Percentiles rank a stretch among this genome's conserved stretches.
These are phyloP conservation scores for Pavo muticus DNA, from an alignment of 2,113 vertebrate species.

Conservation along the genomic window DNA sequence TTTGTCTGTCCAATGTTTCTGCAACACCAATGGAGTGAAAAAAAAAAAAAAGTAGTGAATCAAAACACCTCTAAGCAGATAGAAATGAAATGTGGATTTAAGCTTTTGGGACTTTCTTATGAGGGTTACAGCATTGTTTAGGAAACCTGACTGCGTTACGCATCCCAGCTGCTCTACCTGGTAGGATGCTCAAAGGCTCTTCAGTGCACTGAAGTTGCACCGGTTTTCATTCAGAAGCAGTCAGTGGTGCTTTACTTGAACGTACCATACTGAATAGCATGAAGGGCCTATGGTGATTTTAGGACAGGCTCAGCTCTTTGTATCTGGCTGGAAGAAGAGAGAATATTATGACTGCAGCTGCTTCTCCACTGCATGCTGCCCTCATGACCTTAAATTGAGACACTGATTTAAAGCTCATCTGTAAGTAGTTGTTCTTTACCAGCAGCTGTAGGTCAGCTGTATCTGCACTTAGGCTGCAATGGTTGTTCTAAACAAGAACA, in stretches of 20 bases:
- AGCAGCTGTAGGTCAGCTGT: background rate
- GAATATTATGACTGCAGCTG: background rate
- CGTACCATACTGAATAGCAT: fast-evolving
- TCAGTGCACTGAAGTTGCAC: background rate
- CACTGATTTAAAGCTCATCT: background rate
- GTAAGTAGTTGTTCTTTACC: background rate
- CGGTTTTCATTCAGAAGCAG: background rate
- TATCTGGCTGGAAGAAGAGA: background rate
- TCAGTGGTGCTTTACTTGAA: background rate
- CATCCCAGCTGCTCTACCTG: background rate
- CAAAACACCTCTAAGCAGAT: background rate
- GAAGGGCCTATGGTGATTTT: background rate
- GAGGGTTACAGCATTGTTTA: background rate
- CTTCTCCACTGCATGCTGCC: fast-evolving
- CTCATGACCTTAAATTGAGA: background rate
- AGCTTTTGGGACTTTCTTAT: background rate
- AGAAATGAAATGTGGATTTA: background rate
- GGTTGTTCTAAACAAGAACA: background rate
- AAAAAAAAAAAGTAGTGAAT: background rate
- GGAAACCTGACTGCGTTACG: background rate
- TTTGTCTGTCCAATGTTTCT: background rate
- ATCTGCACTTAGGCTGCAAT: background rate
- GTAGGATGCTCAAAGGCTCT: background rate
- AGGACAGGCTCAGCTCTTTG: background rate
- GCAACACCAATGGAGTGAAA: background rate